Percentiles rank a stretch among this genome's conserved stretches.
phyloP scores from a whole-genome alignment of 1,140 invertebrate species.

The Pantala flavescens region DNA sequence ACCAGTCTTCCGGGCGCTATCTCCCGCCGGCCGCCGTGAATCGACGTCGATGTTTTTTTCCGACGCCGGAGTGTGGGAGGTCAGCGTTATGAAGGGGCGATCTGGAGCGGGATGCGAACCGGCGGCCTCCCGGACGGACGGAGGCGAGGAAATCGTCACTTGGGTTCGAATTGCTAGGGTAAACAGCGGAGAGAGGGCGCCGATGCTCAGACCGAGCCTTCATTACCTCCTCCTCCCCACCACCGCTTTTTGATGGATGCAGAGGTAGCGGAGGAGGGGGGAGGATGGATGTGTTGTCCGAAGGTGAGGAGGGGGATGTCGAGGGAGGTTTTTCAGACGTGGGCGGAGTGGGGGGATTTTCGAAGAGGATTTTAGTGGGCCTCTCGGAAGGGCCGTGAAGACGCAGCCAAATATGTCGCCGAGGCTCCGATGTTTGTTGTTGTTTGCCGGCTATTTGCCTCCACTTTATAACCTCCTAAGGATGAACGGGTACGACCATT shows the following conservation, averaged over 20 bases:
- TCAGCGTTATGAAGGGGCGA: neutral
- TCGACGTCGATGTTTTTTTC: neutral
- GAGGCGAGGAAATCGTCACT: constrained; percentile 7
- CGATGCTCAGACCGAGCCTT: neutral
- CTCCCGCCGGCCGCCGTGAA: neutral
- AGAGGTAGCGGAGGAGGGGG: neutral
- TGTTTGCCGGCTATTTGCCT: constrained; percentile 8
- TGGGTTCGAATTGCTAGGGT: neutral
- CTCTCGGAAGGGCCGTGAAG: neutral
- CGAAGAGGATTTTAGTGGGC: too few species aligned
- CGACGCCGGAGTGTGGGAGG: neutral
- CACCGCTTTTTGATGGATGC: constrained; percentile 1
- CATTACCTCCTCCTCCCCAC: neutral
- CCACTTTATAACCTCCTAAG: constrained; percentile 1
- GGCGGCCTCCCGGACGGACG: neutral
- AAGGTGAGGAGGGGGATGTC: neutral
- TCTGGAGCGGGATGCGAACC: neutral
- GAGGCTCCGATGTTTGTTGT: neutral
- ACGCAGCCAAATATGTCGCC: neutral
- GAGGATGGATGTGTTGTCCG: constrained; percentile 3
- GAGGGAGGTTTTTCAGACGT: neutral
- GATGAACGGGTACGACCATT: neutral
- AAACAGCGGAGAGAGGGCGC: neutral
- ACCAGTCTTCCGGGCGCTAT: constrained; percentile 6
- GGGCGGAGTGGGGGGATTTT: neutral